Evolutionary conservation across 53 echinoderm and acorn worm genomes (phyloP).

Genomic region (Echinometra lucunter): DNA sequence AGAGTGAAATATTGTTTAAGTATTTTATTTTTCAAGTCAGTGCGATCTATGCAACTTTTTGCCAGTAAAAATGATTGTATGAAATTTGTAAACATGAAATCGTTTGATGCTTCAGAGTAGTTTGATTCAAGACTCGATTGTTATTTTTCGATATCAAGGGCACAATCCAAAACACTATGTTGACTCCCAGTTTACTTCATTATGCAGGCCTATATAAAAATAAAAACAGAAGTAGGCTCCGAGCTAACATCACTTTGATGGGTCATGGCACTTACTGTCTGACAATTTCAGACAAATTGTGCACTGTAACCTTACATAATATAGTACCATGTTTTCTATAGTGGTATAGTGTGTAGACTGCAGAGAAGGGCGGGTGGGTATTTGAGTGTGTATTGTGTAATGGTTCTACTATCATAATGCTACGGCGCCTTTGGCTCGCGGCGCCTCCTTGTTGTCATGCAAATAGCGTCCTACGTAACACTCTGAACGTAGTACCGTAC

Average conservation of each 20-base stretch:
- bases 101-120: too few relatives aligned
- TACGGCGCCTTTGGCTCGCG: not conserved
- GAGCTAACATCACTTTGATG: not conserved
- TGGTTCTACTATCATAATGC: not conserved
- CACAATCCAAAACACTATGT: too few relatives aligned
- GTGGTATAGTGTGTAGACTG: not conserved
- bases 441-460: constrained; percentile 64
- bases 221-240: not conserved
- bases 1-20: too few relatives aligned
- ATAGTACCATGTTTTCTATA: not conserved
- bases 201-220: not conserved
- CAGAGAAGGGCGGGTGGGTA: not conserved
- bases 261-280: not conserved
- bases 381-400: not conserved
- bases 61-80: too few relatives aligned
- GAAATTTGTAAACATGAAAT: too few relatives aligned
- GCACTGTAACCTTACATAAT: not conserved
- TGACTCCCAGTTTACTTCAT: too few relatives aligned
- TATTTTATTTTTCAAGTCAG: too few relatives aligned
- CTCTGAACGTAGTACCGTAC: not conserved
- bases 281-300: not conserved
- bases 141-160: too few relatives aligned
- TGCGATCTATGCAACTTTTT: too few relatives aligned
- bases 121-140: too few relatives aligned
- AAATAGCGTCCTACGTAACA: constrained; percentile 67